These are phyloP conservation scores for Cherax quadricarinatus DNA, from an alignment of 1,140 invertebrate species.

Conservation along the genomic window DNA sequence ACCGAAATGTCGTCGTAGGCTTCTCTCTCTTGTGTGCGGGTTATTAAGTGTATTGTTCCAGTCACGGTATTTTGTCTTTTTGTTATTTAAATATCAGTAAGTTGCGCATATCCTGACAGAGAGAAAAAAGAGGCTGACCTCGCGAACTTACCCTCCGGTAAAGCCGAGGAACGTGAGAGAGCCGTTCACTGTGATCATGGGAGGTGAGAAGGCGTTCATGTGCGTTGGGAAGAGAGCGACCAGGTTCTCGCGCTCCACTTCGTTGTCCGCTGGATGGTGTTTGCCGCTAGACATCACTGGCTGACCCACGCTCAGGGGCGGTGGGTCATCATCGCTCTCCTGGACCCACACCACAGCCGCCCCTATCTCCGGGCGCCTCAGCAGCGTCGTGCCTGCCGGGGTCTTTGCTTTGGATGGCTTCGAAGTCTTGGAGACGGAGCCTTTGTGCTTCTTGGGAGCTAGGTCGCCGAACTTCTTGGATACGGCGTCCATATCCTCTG, in stretches of 20 bases:
- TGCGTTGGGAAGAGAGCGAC: conserved; percentile 18
- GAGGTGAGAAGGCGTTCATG: conserved; percentile 48
- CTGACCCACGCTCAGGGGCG: conserved; percentile 6
- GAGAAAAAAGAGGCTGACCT: no score
- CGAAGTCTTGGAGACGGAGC: neutral
- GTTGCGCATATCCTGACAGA: no score
- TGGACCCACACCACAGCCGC: conserved; percentile 23
- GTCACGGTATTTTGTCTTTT: no score
- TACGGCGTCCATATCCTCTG: neutral
- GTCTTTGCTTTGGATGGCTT: conserved; percentile 10
- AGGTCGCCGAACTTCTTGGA: neutral
- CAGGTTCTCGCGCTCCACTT: neutral
- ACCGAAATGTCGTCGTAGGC: no score
- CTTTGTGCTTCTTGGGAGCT: neutral
- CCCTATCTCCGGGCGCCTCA: conserved; percentile 9
- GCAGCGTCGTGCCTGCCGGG: conserved; percentile 4
- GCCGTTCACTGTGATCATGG: conserved; percentile 41
- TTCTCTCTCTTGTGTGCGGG: no score
- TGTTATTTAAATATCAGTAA: no score
- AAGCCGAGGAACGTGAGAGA: conserved; percentile 42
- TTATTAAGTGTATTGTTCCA: no score
- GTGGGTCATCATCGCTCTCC: neutral
- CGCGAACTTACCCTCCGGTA: conserved; percentile 19
- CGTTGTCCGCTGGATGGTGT: conserved; percentile 7
- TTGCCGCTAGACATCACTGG: neutral